A percentile compares a stretch with the other conserved stretches of the same genome.
Conservation (phyloP, 2,797 vertebrate genomes). For the Myiothlypis coronata region DNA sequence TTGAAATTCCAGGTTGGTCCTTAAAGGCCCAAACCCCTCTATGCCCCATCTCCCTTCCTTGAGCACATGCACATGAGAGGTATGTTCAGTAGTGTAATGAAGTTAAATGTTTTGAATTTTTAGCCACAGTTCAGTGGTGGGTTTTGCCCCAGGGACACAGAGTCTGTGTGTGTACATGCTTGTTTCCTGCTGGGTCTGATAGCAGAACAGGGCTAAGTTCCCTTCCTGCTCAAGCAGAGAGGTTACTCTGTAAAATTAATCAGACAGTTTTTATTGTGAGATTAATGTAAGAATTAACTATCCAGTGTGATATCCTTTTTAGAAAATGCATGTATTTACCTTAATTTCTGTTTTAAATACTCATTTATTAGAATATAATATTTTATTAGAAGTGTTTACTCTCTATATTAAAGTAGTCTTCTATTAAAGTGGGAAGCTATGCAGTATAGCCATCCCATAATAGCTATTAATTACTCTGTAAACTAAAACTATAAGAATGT, state of each 20-base stretch:
- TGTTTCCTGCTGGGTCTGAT: background rate
- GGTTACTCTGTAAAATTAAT: background rate
- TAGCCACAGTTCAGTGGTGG: background rate
- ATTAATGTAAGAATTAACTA: background rate
- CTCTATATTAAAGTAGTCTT: background rate
- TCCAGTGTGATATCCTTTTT: background rate
- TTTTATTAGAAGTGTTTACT: background rate
- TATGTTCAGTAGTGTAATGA: background rate
- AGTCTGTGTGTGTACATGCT: background rate
- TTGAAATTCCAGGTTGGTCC: background rate
- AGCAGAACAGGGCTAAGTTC: background rate
- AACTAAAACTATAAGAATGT: background rate
- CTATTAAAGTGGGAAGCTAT: background rate
- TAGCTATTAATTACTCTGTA: background rate
- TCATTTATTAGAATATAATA: background rate
- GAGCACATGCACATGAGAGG: background rate
- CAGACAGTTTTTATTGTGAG: background rate
- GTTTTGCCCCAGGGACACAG: background rate
- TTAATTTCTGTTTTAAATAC: background rate
- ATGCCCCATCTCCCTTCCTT: background rate
- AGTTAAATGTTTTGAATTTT: background rate
- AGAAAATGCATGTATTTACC: background rate
- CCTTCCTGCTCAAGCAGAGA: background rate
- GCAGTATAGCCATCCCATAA: background rate
- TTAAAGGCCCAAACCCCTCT: background rate